Evolutionary conservation across 2,113 vertebrate genomes (phyloP).

Genomic region (Coryphaenoides rupestris): DNA sequence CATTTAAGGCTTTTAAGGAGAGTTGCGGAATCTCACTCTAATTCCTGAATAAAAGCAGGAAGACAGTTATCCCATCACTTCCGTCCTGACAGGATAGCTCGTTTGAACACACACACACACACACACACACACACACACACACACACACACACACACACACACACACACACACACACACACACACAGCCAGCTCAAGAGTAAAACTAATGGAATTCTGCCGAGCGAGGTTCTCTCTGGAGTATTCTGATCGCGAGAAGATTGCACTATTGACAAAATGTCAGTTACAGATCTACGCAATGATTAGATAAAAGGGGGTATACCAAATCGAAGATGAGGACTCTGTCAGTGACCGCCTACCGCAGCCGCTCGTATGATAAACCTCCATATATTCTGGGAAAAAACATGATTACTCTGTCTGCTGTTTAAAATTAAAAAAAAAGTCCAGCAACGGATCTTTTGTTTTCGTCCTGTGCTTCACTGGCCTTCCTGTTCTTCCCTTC

Average conservation of each 20-base stretch:
- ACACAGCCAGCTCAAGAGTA: conserved; percentile 73
- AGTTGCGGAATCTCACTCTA: conserved; percentile 21
- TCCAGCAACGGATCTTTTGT: too few relatives aligned
- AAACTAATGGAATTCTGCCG: conserved; percentile 89
- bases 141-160: too few relatives aligned
- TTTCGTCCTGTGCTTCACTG: too few relatives aligned
- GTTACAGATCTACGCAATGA: conserved; percentile 76
- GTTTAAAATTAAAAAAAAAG: too few relatives aligned
- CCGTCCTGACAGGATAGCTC: too few relatives aligned
- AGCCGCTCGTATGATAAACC: conserved; percentile 26
- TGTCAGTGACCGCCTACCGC: conserved; percentile 70
- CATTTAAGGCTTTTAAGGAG: conserved; percentile 9
- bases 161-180: too few relatives aligned
- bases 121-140: too few relatives aligned
- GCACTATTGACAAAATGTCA: conserved; percentile 97
- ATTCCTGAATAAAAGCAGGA: conserved; percentile 13
- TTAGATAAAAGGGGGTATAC: conserved; percentile 84
- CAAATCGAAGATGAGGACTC: conserved; percentile 83
- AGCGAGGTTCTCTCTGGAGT: conserved; percentile 76
- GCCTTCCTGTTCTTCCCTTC: too few relatives aligned
- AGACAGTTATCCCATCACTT: conserved; percentile 34
- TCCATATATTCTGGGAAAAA: conserved; percentile 66
- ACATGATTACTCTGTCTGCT: too few relatives aligned
- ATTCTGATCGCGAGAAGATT: conserved; percentile 90
- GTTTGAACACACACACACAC: too few relatives aligned